A percentile compares a stretch with the other conserved stretches of the same genome.
Evolutionary conservation across 2,888 invertebrate genomes (phyloP).

Genomic region (Meiosimyza platycephala): DNA sequence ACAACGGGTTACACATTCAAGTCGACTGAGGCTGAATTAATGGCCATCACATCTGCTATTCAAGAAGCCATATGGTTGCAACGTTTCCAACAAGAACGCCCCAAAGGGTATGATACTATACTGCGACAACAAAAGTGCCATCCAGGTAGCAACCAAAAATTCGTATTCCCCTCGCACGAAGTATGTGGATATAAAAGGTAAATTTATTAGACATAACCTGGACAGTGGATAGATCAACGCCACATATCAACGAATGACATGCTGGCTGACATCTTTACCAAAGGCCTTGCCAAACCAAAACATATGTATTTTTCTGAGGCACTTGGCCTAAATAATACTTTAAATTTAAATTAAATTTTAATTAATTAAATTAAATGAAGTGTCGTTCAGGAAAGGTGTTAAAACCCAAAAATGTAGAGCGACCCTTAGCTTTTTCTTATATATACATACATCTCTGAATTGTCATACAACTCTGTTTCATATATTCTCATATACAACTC

Average conservation of each 20-base stretch:
- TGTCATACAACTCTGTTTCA: no score
- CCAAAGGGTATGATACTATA: background rate
- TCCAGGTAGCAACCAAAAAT: conserved; percentile 14
- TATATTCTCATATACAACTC: no score
- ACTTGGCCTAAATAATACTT: background rate
- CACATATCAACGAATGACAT: background rate
- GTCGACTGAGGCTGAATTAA: conserved; percentile 2
- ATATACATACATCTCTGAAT: background rate
- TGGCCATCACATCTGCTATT: conserved; percentile 33
- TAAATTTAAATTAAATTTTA: background rate
- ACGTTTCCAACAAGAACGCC: conserved; percentile 26
- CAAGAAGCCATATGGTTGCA: conserved; percentile 33
- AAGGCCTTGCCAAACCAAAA: conserved; percentile 9
- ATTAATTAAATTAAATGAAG: background rate
- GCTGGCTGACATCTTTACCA: conserved; percentile 26
- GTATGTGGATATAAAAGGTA: conserved; percentile 15
- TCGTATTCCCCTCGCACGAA: conserved; percentile 21
- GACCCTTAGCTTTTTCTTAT: background rate
- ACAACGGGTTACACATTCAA: conserved; percentile 32
- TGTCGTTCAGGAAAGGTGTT: conserved; percentile 10
- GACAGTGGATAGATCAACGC: background rate
- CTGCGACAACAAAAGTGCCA: conserved; percentile 30
- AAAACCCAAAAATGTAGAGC: background rate
- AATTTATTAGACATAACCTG: conserved; percentile 19
- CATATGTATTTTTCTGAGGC: background rate